Base-by-base conservation (phyloP, 2,888 invertebrate species). In the Dynastes hyllus region DNA sequence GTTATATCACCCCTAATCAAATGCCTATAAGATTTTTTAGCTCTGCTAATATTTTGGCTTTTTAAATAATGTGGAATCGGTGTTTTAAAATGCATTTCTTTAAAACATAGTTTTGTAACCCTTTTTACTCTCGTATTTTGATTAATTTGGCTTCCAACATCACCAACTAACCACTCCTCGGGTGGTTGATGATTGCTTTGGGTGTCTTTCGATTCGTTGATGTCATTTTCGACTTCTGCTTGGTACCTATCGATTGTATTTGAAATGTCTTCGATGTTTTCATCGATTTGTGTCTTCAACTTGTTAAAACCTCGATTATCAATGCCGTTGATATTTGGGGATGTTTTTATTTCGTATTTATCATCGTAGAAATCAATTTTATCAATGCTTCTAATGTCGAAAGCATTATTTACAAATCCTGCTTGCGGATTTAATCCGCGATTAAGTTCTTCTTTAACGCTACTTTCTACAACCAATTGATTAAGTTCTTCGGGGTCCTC, bases 211-310 rank as follows among this genome's bases (percentile, higher is more conserved):
- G 82, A 83, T 78, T 88, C 88, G 77, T 89, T 89, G 9, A 89
- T 86, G 75, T 87, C 87, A 78, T 89, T 89, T 82, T 89, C 89
- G 13, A 89, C 85, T 81, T 89, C 87, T 0, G 88, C 87, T 82
- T 89, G 87, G 79, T 82, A 88, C 11, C 78, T 82, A 55, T 89
- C 88, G 3, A 89, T 81, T 2, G 83, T 85, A 63, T 86, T 84
- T 1, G 86, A 82, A 5, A 88, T 85, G 1, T 81, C 76, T 65
- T 84, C 80, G 4, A 87, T 80, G 55, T 86, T 86, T 81, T 88
- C 87, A 61, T 88, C 85, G 3, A 88, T 71, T 6, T 79, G 55
- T 51, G 76, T 79, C n/a, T 63, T 66, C 27, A 22, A 65, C 51
- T 79, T 79, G 78, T 87, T 84, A 69, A 87, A 87, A 29, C 82